Conservation (phyloP, 2,888 invertebrate species). For the Chelonus formosanus region DNA sequence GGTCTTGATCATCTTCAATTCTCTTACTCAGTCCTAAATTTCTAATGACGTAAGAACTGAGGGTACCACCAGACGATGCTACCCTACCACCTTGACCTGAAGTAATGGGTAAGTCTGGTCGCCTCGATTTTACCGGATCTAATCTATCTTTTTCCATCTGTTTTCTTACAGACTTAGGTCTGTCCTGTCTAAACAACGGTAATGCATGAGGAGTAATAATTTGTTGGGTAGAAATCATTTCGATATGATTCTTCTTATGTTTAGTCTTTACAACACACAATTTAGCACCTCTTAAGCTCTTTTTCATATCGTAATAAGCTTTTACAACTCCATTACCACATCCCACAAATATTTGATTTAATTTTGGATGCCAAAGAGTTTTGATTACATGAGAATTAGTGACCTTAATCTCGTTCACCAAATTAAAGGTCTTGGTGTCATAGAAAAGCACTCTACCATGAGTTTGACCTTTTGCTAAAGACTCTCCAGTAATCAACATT, state of each 20-base stretch:
- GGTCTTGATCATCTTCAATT: slow-evolving; percentile 90
- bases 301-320: slow-evolving; percentile 88
- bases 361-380: slow-evolving; percentile 93
- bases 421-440: slow-evolving; percentile 78
- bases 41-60: slow-evolving; percentile 95
- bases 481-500: slow-evolving; percentile 87
- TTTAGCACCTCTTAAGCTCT: slow-evolving; percentile 89
- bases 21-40: slow-evolving; percentile 93
- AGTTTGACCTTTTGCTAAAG: slow-evolving; percentile 72
- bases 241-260: slow-evolving; percentile 81
- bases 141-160: slow-evolving; percentile 90
- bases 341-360: slow-evolving; percentile 96
- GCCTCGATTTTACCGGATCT: slow-evolving; percentile 82
- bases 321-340: slow-evolving; percentile 91
- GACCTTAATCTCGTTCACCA: slow-evolving; percentile 79
- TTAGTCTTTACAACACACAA: slow-evolving; percentile 85
- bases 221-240: slow-evolving; percentile 88
- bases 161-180: slow-evolving; percentile 87
- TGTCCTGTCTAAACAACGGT: slow-evolving; percentile 92
- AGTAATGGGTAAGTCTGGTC: slow-evolving; percentile 88
- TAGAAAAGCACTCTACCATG: slow-evolving; percentile 81
- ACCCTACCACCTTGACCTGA: slow-evolving; percentile 93
- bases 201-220: slow-evolving; percentile 96
- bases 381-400: slow-evolving; percentile 86
- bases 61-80: slow-evolving; percentile 92